Conservation (phyloP, 2,797 vertebrate genomes). For the Pangasius mekongensis region DNA sequence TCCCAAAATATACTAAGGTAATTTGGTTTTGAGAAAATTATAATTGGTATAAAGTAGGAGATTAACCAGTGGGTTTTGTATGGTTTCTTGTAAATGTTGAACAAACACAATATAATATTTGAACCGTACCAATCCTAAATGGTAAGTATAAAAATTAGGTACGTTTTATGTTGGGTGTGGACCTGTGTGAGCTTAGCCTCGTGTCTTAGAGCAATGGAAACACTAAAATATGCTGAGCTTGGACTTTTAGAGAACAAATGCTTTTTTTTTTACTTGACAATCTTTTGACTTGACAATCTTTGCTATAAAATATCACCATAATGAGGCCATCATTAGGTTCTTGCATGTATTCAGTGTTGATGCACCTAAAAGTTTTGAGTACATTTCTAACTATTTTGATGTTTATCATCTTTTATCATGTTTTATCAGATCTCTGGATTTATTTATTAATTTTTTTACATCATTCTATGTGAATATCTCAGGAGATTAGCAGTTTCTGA, state of each 20-base stretch:
- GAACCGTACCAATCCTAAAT: not conserved
- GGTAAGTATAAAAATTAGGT: not conserved
- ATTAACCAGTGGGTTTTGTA: not conserved
- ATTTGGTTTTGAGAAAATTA: not conserved
- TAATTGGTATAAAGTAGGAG: not conserved
- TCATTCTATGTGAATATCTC: not conserved
- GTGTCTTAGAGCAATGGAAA: conserved; percentile 1
- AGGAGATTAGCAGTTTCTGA: not conserved
- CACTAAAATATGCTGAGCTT: not conserved
- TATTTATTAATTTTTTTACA: not conserved
- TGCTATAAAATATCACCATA: not conserved
- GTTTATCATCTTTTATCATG: not conserved
- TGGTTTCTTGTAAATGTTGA: not conserved
- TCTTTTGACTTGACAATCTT: conserved; percentile 1
- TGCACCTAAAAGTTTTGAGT: not conserved
- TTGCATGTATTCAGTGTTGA: not conserved
- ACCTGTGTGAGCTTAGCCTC: not conserved
- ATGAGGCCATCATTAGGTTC: not conserved
- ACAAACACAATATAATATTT: not conserved
- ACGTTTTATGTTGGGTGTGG: not conserved
- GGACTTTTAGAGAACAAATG: not conserved
- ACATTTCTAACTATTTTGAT: not conserved
- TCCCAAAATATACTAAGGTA: not conserved
- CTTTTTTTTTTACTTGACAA: not conserved
- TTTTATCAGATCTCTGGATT: not conserved